Evolutionary conservation across 2,888 invertebrate genomes (phyloP).

Genomic region (Cinara cedri): DNA sequence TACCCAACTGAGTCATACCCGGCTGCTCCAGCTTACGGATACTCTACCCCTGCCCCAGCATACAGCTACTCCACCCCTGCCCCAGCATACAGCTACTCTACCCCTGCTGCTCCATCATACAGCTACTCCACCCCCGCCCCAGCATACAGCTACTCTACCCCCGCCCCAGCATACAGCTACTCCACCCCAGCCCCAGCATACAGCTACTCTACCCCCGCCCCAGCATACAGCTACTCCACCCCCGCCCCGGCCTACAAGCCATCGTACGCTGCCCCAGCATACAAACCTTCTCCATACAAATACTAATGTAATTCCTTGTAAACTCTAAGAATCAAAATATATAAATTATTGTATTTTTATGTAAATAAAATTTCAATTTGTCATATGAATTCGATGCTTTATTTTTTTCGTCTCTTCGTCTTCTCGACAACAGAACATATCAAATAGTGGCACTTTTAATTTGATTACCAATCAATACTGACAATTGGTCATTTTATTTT

Average conservation of each 20-base stretch:
- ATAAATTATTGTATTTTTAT: slow-evolving; percentile 55
- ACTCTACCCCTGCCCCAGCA: slow-evolving; percentile 59
- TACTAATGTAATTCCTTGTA: slow-evolving; percentile 34
- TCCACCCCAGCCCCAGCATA: slow-evolving; percentile 34
- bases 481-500: no score
- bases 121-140: slow-evolving; percentile 55
- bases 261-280: slow-evolving; percentile 57
- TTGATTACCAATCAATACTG: no score
- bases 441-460: not conserved
- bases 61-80: slow-evolving; percentile 57
- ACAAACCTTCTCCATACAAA: slow-evolving; percentile 57
- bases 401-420: no score
- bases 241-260: slow-evolving; percentile 58
- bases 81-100: slow-evolving; percentile 51
- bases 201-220: slow-evolving; percentile 53
- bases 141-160: slow-evolving; percentile 55
- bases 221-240: slow-evolving; percentile 57
- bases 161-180: slow-evolving; percentile 53
- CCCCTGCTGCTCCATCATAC: slow-evolving; percentile 53
- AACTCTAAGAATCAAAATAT: slow-evolving; percentile 10
- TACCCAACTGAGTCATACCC: slow-evolving; percentile 59
- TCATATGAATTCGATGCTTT: not conserved
- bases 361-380: slow-evolving; percentile 55
- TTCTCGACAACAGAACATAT: not conserved
- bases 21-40: slow-evolving; percentile 54